These are phyloP conservation scores for Luperina nickerlii DNA, from an alignment of 2,888 invertebrate species.

Conservation along the genomic window DNA sequence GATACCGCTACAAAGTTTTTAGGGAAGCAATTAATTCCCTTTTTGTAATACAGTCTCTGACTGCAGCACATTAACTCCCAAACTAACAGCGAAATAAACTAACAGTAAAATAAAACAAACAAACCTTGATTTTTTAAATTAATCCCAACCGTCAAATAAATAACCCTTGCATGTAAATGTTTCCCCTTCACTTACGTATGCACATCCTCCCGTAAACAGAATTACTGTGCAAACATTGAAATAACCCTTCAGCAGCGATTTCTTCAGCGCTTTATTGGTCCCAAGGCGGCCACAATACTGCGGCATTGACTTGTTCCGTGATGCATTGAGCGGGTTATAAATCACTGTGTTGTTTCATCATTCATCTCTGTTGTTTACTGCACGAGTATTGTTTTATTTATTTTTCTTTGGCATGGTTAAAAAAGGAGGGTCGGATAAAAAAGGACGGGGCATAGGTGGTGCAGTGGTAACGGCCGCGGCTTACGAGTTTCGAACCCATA, in stretches of 20 bases:
- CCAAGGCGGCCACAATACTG: slow-evolving; percentile 44
- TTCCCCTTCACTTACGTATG: slow-evolving; percentile 22
- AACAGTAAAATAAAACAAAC: slow-evolving; percentile 14
- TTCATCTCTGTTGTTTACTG: slow-evolving; percentile 18
- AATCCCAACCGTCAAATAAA: slow-evolving; percentile 49
- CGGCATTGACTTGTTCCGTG: slow-evolving; percentile 36
- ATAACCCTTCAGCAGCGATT: slow-evolving; percentile 50
- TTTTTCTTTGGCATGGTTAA: background rate
- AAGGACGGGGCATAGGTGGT: too few species aligned
- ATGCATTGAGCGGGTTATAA: slow-evolving; percentile 29
- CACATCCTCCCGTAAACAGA: slow-evolving; percentile 38
- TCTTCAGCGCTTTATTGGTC: slow-evolving; percentile 55
- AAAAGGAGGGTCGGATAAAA: background rate
- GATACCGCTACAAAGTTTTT: too few species aligned
- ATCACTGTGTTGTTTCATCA: slow-evolving; percentile 22
- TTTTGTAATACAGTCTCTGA: background rate
- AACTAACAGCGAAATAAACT: background rate
- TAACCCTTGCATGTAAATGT: slow-evolving; percentile 18
- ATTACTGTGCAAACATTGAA: slow-evolving; percentile 37
- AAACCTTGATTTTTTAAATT: slow-evolving; percentile 31
- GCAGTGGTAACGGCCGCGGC: too few species aligned
- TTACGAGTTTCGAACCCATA: too few species aligned
- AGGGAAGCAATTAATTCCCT: too few species aligned
- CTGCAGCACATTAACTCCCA: background rate
- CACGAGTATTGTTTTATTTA: background rate